Evolutionary conservation across 2,888 invertebrate genomes (phyloP).

Genomic region (Matsumyia berberina): DNA sequence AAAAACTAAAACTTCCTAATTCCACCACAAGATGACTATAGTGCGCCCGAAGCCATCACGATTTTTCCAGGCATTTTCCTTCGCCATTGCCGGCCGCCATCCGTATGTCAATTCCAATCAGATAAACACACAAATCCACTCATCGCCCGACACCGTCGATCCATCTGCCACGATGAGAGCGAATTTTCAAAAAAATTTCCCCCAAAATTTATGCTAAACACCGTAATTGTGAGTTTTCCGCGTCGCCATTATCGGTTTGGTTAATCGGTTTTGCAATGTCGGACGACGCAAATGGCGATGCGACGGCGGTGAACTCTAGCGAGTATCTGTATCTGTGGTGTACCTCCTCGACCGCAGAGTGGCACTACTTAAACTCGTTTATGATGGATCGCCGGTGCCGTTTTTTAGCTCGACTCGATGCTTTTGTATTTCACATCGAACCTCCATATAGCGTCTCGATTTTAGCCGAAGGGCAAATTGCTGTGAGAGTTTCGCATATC

Average conservation of each 20-base stretch:
- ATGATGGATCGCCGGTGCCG: conserved; percentile 64
- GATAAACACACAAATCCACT: conserved; percentile 54
- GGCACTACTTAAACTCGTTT: conserved; percentile 64
- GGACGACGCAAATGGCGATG: conserved; percentile 34
- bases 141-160: background rate
- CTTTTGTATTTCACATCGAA: background rate
- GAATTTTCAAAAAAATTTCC: conserved; percentile 22
- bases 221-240: conserved; percentile 63
- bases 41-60: conserved; percentile 41
- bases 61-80: conserved; percentile 27
- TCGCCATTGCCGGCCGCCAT: conserved; percentile 23
- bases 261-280: conserved; percentile 52
- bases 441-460: conserved; percentile 7
- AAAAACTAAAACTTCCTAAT: conserved; percentile 5
- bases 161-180: conserved; percentile 22
- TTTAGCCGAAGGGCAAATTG: conserved; percentile 57
- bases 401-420: conserved; percentile 16
- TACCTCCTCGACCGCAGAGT: conserved; percentile 1
- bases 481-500: conserved; percentile 52
- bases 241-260: conserved; percentile 45
- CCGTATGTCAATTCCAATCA: conserved; percentile 47
- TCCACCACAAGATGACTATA: background rate
- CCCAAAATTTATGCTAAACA: conserved; percentile 59
- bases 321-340: conserved; percentile 26
- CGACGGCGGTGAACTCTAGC: conserved; percentile 20